Conservation (phyloP, 2,113 vertebrate genomes). For the Microtus ochrogaster region DNA sequence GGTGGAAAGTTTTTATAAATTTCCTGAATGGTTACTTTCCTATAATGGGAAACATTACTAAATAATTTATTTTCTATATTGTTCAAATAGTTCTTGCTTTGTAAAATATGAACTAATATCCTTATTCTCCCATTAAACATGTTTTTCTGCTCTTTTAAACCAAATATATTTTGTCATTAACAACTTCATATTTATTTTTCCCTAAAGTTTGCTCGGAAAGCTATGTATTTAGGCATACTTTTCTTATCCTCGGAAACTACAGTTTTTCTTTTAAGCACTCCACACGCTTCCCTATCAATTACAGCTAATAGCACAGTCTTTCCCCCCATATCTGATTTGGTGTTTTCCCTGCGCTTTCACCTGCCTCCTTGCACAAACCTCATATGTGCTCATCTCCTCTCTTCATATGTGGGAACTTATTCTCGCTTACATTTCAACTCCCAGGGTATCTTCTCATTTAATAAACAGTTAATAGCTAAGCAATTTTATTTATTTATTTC, state of each 20-base stretch:
- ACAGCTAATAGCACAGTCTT: neutral
- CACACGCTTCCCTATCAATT: neutral
- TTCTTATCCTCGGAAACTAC: neutral
- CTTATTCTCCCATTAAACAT: neutral
- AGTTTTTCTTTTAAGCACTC: neutral
- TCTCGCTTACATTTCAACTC: neutral
- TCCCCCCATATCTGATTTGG: conserved; percentile 5
- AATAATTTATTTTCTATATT: conserved; percentile 16
- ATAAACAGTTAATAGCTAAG: conserved; percentile 25
- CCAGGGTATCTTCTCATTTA: conserved; percentile 26
- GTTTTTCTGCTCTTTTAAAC: conserved; percentile 3
- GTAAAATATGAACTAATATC: neutral
- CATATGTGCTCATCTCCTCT: neutral
- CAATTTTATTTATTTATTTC: neutral
- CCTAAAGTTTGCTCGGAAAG: neutral
- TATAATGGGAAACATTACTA: neutral
- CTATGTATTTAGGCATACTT: neutral
- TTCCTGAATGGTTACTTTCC: conserved; percentile 13
- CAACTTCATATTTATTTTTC: conserved; percentile 11
- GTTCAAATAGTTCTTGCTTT: conserved; percentile 26
- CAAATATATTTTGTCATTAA: neutral
- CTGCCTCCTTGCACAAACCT: neutral
- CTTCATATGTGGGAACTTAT: neutral
- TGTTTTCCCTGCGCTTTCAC: conserved; percentile 13
- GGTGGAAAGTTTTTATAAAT: neutral